Evolutionary conservation across 2,113 vertebrate genomes (phyloP), one percentile per base, ranked within the genome.

Genomic region (Muntiacus reevesi): DNA sequence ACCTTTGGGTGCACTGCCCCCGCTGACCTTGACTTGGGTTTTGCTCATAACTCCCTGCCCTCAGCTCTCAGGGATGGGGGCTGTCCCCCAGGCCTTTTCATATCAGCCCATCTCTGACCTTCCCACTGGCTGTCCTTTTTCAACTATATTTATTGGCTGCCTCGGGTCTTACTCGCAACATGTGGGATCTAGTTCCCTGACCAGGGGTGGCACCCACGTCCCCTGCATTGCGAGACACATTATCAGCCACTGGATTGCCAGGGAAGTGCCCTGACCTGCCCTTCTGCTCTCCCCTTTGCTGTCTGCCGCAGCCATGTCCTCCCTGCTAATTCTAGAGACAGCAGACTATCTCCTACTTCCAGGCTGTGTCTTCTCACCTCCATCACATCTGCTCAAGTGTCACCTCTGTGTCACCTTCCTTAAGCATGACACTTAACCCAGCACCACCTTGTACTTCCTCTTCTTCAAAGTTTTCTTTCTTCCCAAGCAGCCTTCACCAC

Each of bases 101-200:
- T 1, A 0, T 50, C n/a, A 28, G 60, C n/a, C 36, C 0, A 0
- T 60, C 30, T 28, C 14, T 19, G 14, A n/a, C 64, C 88, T 54
- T 55, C 54, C 28, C 45, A 12, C 78, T 27, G 40, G 71, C 71
- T 76, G 40, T 40, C 71, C 36, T 76, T 76, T 76, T 43, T 76
- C 14, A 76, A 15, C 23, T 43, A 12, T 25, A 1, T 76, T 40
- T 43, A 43, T 43, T 76, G 40, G 71, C 40, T 43, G 71, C 71
- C 40, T 76, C 1, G 1, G 40, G 71, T 43, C 40, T 76, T 76
- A 40, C 36, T 76, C 2, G 3, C 71, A 76, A 43, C 6, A 15
- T 27, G 40, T 43, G 71, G 71, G 40, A 76, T 76, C 71, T 76
- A 76, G 71, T 76, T 43, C 71, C 71, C 71, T 43, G 40, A 43